These are phyloP conservation scores for Theocolax elegans DNA, from an alignment of 1,140 invertebrate species.

Conservation along the genomic window DNA sequence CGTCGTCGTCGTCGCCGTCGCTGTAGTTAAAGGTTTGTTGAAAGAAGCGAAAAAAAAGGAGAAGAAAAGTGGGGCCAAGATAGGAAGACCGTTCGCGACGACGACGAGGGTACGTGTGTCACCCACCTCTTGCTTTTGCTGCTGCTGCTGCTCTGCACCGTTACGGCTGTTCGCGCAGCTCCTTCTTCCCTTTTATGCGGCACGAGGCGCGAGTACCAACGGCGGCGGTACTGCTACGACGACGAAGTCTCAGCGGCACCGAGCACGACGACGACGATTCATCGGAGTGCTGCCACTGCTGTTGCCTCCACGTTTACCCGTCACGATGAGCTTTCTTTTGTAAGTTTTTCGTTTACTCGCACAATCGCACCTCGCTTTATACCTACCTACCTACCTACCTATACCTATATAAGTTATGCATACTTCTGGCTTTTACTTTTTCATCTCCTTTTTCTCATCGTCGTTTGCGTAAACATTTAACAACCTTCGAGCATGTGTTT, in stretches of 20 bases:
- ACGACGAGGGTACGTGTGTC: background rate
- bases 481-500: background rate
- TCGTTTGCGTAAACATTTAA: background rate
- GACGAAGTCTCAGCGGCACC: background rate
- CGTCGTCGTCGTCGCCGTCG: background rate
- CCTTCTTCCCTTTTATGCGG: conserved; percentile 29
- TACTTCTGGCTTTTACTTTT: background rate
- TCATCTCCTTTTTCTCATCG: background rate
- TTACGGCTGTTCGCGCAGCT: conserved; percentile 19
- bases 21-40: background rate
- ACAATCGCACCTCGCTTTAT: background rate
- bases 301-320: conserved; percentile 15
- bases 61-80: background rate
- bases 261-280: conserved; percentile 4
- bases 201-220: background rate
- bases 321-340: conserved; percentile 41
- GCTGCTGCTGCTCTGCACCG: background rate
- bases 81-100: conserved; percentile 3
- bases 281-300: conserved; percentile 14
- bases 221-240: background rate
- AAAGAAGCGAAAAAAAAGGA: background rate
- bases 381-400: background rate
- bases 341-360: background rate
- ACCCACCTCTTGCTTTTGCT: background rate
- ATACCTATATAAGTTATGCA: background rate